Evolutionary conservation across 2,888 invertebrate genomes (phyloP).

Genomic region (Andrena marginata): DNA sequence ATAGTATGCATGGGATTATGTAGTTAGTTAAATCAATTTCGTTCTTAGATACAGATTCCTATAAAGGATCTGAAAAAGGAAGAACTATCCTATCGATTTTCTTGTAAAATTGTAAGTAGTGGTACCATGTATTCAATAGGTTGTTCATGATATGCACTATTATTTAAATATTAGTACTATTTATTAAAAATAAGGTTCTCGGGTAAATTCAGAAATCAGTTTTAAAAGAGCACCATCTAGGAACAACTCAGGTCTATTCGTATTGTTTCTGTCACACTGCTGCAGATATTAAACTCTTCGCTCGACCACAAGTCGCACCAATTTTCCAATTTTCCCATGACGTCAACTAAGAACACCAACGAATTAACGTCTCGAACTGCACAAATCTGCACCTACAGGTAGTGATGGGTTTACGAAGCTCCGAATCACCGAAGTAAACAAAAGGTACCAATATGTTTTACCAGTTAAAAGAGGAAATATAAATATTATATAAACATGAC

Average conservation of each 20-base stretch:
- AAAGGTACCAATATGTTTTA: neutral
- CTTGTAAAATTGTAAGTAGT: no score
- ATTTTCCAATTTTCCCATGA: constrained; percentile 11
- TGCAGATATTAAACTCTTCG: neutral
- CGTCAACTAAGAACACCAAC: constrained; percentile 2
- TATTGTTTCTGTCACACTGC: neutral
- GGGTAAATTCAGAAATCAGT: neutral
- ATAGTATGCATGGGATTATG: no score
- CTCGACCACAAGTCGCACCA: neutral
- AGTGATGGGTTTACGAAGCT: neutral
- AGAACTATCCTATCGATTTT: no score
- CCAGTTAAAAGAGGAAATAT: neutral
- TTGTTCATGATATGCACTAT: no score
- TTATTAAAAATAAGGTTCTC: neutral
- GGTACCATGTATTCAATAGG: no score
- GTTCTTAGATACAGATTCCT: no score
- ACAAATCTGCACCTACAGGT: neutral
- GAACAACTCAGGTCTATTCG: neutral
- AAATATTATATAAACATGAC: neutral
- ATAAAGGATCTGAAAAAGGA: no score
- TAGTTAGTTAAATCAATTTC: no score
- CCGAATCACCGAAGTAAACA: neutral
- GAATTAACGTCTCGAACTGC: neutral
- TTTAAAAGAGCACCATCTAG: neutral
- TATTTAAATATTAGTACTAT: neutral